phyloP scores from a whole-genome alignment of 92 coral and sea anemone genomes.

The Chrysogorgia sp. region DNA sequence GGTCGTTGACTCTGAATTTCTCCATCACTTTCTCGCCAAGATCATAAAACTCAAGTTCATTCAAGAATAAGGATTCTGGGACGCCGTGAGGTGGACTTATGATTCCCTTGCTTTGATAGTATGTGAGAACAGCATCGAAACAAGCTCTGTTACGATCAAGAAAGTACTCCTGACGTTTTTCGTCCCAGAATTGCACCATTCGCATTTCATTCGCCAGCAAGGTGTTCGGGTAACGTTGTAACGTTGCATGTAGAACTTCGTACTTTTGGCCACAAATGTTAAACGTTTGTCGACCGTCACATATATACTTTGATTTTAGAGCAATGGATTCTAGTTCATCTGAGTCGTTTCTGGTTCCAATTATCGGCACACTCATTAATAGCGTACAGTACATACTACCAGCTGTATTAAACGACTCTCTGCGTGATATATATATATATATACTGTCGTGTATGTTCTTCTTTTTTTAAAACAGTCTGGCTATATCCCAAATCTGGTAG shows the following conservation, averaged over 20 bases:
- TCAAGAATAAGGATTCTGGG: slow-evolving; percentile 80
- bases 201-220: slow-evolving; percentile 73
- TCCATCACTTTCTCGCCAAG: slow-evolving; percentile 84
- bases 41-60: slow-evolving; percentile 87
- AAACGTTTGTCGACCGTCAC: slow-evolving; percentile 50
- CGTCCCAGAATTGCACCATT: slow-evolving; percentile 73
- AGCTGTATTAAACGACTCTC: too few species aligned
- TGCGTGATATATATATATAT: too few species aligned
- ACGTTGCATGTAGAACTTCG: slow-evolving; percentile 79
- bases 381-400: too few species aligned
- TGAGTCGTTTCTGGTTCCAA: too few species aligned
- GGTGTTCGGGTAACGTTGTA: slow-evolving; percentile 84
- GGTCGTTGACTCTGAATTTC: slow-evolving; percentile 73
- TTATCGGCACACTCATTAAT: too few species aligned
- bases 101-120: slow-evolving; percentile 88
- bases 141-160: slow-evolving; percentile 92
- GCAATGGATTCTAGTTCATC: too few species aligned
- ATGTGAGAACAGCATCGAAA: slow-evolving; percentile 90
- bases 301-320: too few species aligned
- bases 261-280: slow-evolving; percentile 86
- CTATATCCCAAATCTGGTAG: too few species aligned
- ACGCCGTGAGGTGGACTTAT: slow-evolving; percentile 80
- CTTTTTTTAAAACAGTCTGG: too few species aligned
- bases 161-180: slow-evolving; percentile 71
- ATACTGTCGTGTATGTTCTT: too few species aligned